Evolutionary conservation across 1,140 invertebrate genomes (phyloP).

Genomic region (Papilio dardanus): DNA sequence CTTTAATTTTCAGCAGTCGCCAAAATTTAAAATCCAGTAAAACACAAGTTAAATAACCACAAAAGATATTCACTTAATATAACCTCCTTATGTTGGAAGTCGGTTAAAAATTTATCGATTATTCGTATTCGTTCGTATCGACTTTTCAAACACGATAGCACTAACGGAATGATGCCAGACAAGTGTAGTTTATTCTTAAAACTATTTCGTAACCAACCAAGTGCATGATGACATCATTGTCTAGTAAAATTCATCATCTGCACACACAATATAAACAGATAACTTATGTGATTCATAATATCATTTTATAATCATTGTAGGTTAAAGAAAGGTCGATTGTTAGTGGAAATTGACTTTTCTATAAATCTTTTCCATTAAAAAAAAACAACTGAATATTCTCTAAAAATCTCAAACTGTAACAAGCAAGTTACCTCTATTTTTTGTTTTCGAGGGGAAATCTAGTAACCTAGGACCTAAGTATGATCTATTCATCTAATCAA

Average conservation of each 20-base stretch:
- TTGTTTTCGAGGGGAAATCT: no score
- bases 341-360: neutral
- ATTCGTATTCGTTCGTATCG: conserved; percentile 44
- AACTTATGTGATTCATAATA: conserved; percentile 11
- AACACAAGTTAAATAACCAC: neutral
- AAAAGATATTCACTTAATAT: neutral
- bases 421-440: no score
- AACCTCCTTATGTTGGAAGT: no score
- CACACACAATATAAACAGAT: conserved; percentile 38
- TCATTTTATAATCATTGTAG: neutral
- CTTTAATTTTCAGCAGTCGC: neutral
- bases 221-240: conserved; percentile 47
- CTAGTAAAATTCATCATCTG: conserved; percentile 42
- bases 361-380: neutral
- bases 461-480: no score
- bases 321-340: conserved; percentile 25
- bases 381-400: no score
- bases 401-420: no score
- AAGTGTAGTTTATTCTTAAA: conserved; percentile 51
- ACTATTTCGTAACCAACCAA: conserved; percentile 41
- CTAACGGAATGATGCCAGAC: conserved; percentile 56
- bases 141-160: conserved; percentile 53
- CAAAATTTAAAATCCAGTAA: neutral
- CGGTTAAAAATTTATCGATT: conserved; percentile 41
- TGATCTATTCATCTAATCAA: no score